Percentiles rank a stretch among this genome's conserved stretches.
These are phyloP conservation scores for Drosophila quinaria DNA, from an alignment of 2,888 invertebrate species.

Conservation along the genomic window DNA sequence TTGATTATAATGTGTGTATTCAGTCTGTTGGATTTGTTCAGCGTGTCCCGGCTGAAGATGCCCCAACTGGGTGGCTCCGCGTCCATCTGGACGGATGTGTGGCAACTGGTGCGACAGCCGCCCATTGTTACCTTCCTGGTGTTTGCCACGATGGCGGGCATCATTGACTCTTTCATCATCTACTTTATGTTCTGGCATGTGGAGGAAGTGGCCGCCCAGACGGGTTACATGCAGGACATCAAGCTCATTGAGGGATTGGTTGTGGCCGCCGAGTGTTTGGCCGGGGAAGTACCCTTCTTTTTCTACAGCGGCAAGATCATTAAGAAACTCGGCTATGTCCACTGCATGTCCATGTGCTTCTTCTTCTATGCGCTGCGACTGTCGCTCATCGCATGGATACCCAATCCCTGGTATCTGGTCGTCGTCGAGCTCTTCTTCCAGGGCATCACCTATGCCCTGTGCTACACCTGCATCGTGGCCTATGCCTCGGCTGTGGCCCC, in stretches of 20 bases:
- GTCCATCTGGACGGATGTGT: constrained; percentile 90
- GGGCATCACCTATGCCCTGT: constrained; percentile 94
- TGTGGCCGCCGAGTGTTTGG: constrained; percentile 92
- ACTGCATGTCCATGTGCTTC: constrained; percentile 92
- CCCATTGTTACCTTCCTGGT: constrained; percentile 90
- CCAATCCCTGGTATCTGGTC: constrained; percentile 93
- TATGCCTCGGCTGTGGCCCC: constrained; percentile 90
- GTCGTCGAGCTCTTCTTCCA: constrained; percentile 93
- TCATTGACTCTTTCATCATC: constrained; percentile 92
- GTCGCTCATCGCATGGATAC: constrained; percentile 90
- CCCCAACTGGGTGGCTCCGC: constrained; percentile 90
- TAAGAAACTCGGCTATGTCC: constrained; percentile 91
- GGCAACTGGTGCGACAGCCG: constrained; percentile 88
- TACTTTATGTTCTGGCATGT: constrained; percentile 94
- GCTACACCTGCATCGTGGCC: constrained; percentile 92
- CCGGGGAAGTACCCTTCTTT: constrained; percentile 93
- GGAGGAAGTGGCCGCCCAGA: constrained; percentile 90
- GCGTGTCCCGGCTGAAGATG: constrained; percentile 88
- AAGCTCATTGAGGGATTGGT: constrained; percentile 93
- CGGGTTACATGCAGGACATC: constrained; percentile 88
- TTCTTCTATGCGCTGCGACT: constrained; percentile 91
- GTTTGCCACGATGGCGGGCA: constrained; percentile 91
- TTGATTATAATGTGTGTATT: constrained; percentile 89
- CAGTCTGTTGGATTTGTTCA: constrained; percentile 89
- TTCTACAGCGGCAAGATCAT: constrained; percentile 91